phyloP scores from a whole-genome alignment of 2,888 invertebrate species.

The Patella depressa region DNA sequence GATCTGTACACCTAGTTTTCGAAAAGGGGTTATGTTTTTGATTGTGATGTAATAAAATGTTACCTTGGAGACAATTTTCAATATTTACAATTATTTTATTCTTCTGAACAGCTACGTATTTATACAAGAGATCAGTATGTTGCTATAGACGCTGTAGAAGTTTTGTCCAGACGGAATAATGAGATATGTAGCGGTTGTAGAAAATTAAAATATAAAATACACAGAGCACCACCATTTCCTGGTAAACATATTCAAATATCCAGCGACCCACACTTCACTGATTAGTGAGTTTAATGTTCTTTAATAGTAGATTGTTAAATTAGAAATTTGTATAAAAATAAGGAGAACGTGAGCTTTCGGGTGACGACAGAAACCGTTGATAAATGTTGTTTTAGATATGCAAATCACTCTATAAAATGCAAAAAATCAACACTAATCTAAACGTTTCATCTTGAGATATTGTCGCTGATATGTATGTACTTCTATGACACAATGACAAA shows the following conservation, averaged over 20 bases:
- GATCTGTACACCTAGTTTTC: too few relatives aligned
- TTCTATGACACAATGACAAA: too few relatives aligned
- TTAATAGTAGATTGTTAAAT: neutral
- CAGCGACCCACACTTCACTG: slow-evolving; percentile 37
- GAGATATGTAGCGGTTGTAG: slow-evolving; percentile 47
- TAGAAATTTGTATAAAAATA: neutral
- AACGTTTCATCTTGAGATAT: too few relatives aligned
- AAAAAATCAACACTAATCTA: too few relatives aligned
- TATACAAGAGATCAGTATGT: slow-evolving; percentile 50
- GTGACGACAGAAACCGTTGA: too few relatives aligned
- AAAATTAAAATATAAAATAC: slow-evolving; percentile 48
- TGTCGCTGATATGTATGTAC: too few relatives aligned
- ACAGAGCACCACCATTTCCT: slow-evolving; percentile 49
- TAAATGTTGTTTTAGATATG: too few relatives aligned
- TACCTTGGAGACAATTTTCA: neutral
- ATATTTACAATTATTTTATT: neutral
- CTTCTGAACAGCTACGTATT: slow-evolving; percentile 46
- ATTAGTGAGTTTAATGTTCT: slow-evolving; percentile 41
- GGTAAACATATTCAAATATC: slow-evolving; percentile 28
- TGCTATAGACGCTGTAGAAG: slow-evolving; percentile 60
- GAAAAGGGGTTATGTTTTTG: too few relatives aligned
- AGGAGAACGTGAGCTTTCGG: too few relatives aligned
- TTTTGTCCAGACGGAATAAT: slow-evolving; percentile 46
- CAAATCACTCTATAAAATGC: too few relatives aligned
- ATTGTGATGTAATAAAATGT: neutral